Evolutionary conservation across 2,888 invertebrate species (phyloP).

Genomic region (Anaspis maculata): DNA sequence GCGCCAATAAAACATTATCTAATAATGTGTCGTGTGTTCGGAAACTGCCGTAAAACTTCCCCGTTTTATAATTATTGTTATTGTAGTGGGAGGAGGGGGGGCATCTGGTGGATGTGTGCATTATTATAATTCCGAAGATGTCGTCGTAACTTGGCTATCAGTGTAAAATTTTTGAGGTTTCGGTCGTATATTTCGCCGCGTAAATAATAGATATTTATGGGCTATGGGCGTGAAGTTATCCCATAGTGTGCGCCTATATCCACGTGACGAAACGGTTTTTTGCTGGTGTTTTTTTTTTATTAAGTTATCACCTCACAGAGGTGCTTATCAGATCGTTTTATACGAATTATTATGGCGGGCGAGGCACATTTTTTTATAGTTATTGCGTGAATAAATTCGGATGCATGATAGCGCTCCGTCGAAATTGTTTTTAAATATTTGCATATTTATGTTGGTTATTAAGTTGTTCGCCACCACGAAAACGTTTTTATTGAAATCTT

Average conservation of each 20-base stretch:
- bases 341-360: slow-evolving; percentile 7
- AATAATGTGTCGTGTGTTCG: slow-evolving; percentile 14
- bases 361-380: slow-evolving; percentile 12
- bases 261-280: too few species aligned
- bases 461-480: slow-evolving; percentile 11
- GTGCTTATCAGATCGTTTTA: slow-evolving; percentile 13
- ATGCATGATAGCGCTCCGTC: slow-evolving; percentile 5
- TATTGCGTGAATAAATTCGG: slow-evolving; percentile 13
- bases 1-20: slow-evolving; percentile 13
- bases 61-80: slow-evolving; percentile 12
- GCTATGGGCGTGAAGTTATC: too few species aligned
- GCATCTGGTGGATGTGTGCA: too few species aligned
- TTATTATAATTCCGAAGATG: too few species aligned
- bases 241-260: too few species aligned
- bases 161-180: too few species aligned
- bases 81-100: too few species aligned
- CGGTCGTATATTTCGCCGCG: too few species aligned
- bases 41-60: slow-evolving; percentile 12
- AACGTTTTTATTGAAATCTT: slow-evolving; percentile 7
- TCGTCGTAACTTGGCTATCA: too few species aligned
- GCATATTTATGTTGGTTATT: slow-evolving; percentile 12
- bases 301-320: slow-evolving; percentile 10
- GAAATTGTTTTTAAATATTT: slow-evolving; percentile 15
- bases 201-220: too few species aligned
- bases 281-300: too few species aligned